These are phyloP conservation scores for Sternotherus odoratus DNA, from an alignment of 2,797 vertebrate genomes.

Conservation along the genomic window DNA sequence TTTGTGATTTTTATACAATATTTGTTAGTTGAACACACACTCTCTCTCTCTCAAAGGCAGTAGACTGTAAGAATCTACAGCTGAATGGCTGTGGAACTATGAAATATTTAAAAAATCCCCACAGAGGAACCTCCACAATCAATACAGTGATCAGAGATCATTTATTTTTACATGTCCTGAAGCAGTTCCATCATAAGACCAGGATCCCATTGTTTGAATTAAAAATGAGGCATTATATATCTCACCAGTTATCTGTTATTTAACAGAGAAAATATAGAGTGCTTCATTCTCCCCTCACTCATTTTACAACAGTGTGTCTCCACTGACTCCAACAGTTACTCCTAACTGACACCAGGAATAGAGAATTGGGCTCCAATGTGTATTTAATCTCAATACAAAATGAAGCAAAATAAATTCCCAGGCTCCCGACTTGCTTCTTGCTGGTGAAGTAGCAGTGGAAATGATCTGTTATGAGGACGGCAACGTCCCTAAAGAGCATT, in stretches of 20 bases:
- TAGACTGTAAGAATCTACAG: conserved; percentile 37
- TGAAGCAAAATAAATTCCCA: not conserved
- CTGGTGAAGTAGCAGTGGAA: not conserved
- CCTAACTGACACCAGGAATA: not conserved
- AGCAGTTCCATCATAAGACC: conserved; percentile 18
- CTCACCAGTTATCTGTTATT: not conserved
- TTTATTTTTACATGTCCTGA: conserved; percentile 48
- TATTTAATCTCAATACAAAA: not conserved
- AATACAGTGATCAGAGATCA: not conserved
- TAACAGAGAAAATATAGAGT: not conserved
- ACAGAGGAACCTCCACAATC: not conserved
- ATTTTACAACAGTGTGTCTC: not conserved
- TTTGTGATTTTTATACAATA: not conserved
- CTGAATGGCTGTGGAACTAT: conserved; percentile 36
- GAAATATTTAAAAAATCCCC: conserved; percentile 35
- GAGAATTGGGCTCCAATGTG: not conserved
- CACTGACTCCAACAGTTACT: not conserved
- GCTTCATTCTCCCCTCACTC: not conserved
- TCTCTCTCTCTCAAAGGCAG: not conserved
- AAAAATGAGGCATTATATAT: conserved; percentile 53
- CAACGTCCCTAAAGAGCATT: not conserved
- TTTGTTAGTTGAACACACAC: rapidly evolving
- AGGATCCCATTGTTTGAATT: conserved; percentile 22
- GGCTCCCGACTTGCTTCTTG: not conserved
- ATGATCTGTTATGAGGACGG: not conserved